Percentiles rank a stretch among this genome's conserved stretches.
These are phyloP conservation scores for Laupala kohalensis DNA, from an alignment of 1,140 invertebrate species.

Conservation along the genomic window DNA sequence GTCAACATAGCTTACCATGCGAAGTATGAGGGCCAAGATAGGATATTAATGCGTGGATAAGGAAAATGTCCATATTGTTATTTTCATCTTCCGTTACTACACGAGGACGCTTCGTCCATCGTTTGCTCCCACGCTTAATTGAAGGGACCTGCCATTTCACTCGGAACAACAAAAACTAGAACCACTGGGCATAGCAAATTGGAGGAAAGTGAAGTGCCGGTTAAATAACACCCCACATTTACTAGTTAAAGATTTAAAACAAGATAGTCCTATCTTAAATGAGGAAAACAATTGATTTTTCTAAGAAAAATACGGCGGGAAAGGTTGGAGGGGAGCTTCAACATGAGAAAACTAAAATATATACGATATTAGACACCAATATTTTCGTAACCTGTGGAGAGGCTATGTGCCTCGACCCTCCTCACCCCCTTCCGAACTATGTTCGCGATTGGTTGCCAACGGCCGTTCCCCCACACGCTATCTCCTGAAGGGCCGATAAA, in stretches of 20 bases:
- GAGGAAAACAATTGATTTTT: too few relatives aligned
- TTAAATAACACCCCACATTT: too few relatives aligned
- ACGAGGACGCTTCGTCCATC: neutral
- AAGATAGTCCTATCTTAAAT: too few relatives aligned
- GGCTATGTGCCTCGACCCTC: conserved; percentile 10
- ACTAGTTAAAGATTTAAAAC: too few relatives aligned
- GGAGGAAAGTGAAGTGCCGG: too few relatives aligned
- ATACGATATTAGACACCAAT: neutral
- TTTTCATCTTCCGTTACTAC: neutral
- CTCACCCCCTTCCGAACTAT: neutral
- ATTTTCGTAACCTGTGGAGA: conserved; percentile 4
- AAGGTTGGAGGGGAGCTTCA: conserved; percentile 1
- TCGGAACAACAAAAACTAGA: too few relatives aligned
- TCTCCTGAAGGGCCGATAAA: neutral
- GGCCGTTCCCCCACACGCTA: neutral
- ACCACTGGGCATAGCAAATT: too few relatives aligned
- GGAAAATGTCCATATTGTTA: neutral
- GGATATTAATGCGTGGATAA: neutral
- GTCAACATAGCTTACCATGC: neutral
- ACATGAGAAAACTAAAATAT: neutral
- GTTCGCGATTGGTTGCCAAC: conserved; percentile 3
- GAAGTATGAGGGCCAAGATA: neutral
- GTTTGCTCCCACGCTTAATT: neutral
- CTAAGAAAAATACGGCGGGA: conserved; percentile 6
- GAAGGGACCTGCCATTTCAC: too few relatives aligned